phyloP scores from a whole-genome alignment of 1,140 invertebrate species.

The Nymphalis io region DNA sequence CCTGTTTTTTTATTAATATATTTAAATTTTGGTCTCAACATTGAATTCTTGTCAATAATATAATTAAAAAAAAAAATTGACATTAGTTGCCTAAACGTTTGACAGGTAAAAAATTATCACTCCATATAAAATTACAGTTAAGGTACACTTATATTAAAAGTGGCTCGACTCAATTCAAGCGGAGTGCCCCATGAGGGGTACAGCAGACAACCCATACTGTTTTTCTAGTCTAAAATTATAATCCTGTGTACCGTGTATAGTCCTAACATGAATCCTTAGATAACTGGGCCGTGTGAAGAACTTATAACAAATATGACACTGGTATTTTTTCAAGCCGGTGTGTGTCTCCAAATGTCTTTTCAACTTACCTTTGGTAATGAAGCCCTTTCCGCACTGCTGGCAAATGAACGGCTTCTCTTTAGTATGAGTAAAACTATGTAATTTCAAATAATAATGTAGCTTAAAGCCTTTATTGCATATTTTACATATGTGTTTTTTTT shows the following conservation, averaged over 20 bases:
- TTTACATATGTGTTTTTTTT: slow-evolving; percentile 80
- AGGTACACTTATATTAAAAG: no score
- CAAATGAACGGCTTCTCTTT: slow-evolving; percentile 74
- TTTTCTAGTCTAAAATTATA: slow-evolving; percentile 59
- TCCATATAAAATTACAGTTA: no score
- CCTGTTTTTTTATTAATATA: not conserved
- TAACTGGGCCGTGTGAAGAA: slow-evolving; percentile 73
- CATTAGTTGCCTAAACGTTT: not conserved
- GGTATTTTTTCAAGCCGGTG: slow-evolving; percentile 77
- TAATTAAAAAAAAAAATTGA: not conserved
- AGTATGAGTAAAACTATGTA: slow-evolving; percentile 71
- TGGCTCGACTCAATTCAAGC: not conserved
- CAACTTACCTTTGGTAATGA: slow-evolving; percentile 69
- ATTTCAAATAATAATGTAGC: slow-evolving; percentile 68
- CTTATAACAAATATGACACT: slow-evolving; percentile 73
- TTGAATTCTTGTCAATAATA: not conserved
- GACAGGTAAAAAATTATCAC: no score
- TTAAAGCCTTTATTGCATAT: slow-evolving; percentile 83
- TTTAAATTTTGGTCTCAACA: not conserved
- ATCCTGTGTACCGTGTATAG: slow-evolving; percentile 68
- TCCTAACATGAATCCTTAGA: slow-evolving; percentile 65
- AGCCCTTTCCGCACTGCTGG: slow-evolving; percentile 75
- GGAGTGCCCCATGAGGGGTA: not conserved
- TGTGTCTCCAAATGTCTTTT: slow-evolving; percentile 75
- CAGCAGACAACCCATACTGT: not conserved